phyloP scores from a whole-genome alignment of 2,113 vertebrate genomes.

The Hydrochoerus hydrochaeris region DNA sequence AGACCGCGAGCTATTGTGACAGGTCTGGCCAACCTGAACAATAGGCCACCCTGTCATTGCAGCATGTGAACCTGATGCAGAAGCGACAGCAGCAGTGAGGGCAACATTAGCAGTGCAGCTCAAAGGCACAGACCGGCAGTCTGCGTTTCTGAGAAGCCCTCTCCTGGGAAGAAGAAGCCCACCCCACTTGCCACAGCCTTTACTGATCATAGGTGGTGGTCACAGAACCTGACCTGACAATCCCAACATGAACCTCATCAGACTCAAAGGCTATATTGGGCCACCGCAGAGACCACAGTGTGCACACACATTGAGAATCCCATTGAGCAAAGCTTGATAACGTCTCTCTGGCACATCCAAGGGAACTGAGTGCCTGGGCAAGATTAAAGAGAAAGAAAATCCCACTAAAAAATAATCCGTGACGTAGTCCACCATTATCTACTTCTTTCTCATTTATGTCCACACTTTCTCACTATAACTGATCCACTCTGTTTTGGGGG shows the following conservation, averaged over 20 bases:
- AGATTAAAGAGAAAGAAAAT: not conserved
- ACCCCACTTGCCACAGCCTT: rapidly evolving
- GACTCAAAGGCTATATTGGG: not conserved
- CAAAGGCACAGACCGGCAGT: not conserved
- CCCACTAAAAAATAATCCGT: not conserved
- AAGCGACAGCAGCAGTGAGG: not conserved
- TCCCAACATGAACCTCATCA: not conserved
- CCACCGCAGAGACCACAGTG: too few relatives aligned
- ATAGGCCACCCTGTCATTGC: not conserved
- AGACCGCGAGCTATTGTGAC: not conserved
- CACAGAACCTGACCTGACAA: slow-evolving; percentile 22
- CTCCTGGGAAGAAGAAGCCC: not conserved
- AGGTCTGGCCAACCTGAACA: not conserved
- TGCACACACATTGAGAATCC: not conserved
- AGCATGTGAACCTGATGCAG: not conserved
- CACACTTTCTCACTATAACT: not conserved
- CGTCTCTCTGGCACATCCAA: not conserved
- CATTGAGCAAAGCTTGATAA: not conserved
- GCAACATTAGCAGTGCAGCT: not conserved
- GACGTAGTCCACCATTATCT: not conserved
- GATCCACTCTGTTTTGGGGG: not conserved
- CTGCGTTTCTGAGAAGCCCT: not conserved
- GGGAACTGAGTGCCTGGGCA: not conserved
- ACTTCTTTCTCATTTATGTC: not conserved
- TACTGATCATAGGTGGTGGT: not conserved